Evolutionary conservation across 2,888 invertebrate genomes (phyloP).

Genomic region (Caenorhabditis panamensis): DNA sequence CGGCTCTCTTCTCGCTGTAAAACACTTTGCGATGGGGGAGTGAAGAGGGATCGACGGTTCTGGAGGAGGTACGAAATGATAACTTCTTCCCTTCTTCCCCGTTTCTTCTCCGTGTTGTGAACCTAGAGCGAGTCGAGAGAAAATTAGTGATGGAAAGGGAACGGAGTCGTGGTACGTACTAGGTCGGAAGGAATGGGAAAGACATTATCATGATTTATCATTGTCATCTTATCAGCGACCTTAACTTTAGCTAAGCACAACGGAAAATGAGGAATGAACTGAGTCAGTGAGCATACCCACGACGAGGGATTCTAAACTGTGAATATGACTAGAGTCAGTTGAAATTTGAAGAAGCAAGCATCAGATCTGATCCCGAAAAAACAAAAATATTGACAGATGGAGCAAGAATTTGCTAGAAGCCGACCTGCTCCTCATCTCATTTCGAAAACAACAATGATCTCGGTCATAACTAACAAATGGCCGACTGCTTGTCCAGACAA

Average conservation of each 20-base stretch:
- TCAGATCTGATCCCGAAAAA: too few relatives aligned
- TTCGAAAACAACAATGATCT: constrained; percentile 1
- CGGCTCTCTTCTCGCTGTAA: constrained; percentile 48
- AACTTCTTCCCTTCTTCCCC: constrained; percentile 21
- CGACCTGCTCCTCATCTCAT: not conserved
- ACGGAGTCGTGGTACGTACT: constrained; percentile 10
- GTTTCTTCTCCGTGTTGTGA: not conserved
- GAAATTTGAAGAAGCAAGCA: too few relatives aligned
- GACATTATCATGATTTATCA: too few relatives aligned
- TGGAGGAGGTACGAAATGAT: constrained; percentile 39
- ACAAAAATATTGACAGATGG: constrained; percentile 44
- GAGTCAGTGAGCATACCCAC: too few relatives aligned
- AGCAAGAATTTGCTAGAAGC: not conserved
- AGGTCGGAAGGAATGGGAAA: too few relatives aligned
- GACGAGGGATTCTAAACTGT: too few relatives aligned
- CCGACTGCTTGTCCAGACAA: not conserved
- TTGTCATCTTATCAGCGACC: too few relatives aligned
- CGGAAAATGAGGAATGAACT: too few relatives aligned
- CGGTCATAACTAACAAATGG: not conserved
- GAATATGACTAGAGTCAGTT: too few relatives aligned
- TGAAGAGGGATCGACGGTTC: constrained; percentile 37
- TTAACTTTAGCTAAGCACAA: too few relatives aligned
- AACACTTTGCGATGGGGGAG: constrained; percentile 50
- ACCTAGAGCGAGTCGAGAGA: constrained; percentile 1
- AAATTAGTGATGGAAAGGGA: constrained; percentile 3